Evolutionary conservation across 2,113 vertebrate species (phyloP), one percentile per base, ranked within the genome.

Genomic region (Lophotis ruficrista): DNA sequence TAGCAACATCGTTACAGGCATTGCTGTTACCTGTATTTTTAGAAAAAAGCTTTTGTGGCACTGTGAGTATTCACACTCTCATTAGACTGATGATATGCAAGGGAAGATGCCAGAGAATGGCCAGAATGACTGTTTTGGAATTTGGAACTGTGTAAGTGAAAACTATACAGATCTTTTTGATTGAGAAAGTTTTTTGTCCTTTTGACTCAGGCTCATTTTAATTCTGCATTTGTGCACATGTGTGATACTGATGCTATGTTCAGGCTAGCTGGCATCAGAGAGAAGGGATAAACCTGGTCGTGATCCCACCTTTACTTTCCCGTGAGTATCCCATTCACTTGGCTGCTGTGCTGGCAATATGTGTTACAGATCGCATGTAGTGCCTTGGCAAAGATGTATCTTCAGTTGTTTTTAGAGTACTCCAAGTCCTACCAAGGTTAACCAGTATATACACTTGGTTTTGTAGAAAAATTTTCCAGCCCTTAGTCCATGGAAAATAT

Each of bases 371-470:
- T 94, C 47, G 8, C 47, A 22, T 48, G 48, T 45, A 51, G n/a
- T 83, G 25, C 79, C 57, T 94, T 81, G 70, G 89, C 88, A 83
- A 79, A 83, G 41, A 38, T 85, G 81, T 83, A 41, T 45, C 61
- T 65, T 82, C 58, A 64, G 64, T 27, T 71, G 70, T 87, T 90
- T n/a, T 91, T 90, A 38, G 70, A 94, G 62, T 90, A 69, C 31
- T 79, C 33, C 2, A 2, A 64, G 66, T 83, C 50, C 78, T 95
- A 81, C 85, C 48, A 88, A 76, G 87, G 35, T 72, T 93, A 95
- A 93, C 85, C 65, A 86, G 73, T 51, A 56, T 96, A 78, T 94
- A 51, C 78, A 41, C 78, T 80, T 84, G 87, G 75, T 72, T 97
- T 84, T 25, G 37, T 56, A 79, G 88, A 95, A 96, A 92, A 47